These are phyloP conservation scores for Druon quercuslanigerum DNA, from an alignment of 1,140 invertebrate genomes.

Conservation along the genomic window DNA sequence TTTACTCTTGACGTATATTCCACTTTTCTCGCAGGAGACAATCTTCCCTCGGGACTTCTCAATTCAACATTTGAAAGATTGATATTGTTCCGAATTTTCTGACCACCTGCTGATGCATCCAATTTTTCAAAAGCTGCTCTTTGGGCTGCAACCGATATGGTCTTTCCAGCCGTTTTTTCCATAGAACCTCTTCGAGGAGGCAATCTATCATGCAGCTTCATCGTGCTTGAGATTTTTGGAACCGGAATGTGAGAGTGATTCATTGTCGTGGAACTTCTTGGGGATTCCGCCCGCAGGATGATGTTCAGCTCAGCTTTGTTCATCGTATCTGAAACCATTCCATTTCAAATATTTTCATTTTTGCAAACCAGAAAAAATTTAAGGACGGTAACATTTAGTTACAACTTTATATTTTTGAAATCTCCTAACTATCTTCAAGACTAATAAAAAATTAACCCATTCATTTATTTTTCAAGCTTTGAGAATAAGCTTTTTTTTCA, in stretches of 20 bases:
- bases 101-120: conserved; percentile 59
- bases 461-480: conserved; percentile 34
- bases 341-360: conserved; percentile 28
- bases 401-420: background rate
- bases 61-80: conserved; percentile 51
- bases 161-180: conserved; percentile 57
- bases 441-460: background rate
- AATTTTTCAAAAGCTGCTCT: conserved; percentile 68
- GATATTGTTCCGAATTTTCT: conserved; percentile 39
- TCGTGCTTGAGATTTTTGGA: conserved; percentile 58
- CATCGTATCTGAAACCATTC: conserved; percentile 53
- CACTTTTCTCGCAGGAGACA: conserved; percentile 34
- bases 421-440: background rate
- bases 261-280: conserved; percentile 52
- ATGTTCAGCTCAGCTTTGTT: conserved; percentile 69
- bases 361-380: conserved; percentile 5
- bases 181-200: conserved; percentile 58
- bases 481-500: too few relatives aligned
- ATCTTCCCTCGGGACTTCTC: conserved; percentile 45
- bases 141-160: conserved; percentile 67
- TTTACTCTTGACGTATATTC: conserved; percentile 37
- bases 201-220: conserved; percentile 58
- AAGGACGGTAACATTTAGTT: background rate
- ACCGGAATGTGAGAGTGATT: conserved; percentile 72
- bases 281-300: conserved; percentile 53